phyloP scores from a whole-genome alignment of 2,113 vertebrate genomes.

The Balaeniceps rex region DNA sequence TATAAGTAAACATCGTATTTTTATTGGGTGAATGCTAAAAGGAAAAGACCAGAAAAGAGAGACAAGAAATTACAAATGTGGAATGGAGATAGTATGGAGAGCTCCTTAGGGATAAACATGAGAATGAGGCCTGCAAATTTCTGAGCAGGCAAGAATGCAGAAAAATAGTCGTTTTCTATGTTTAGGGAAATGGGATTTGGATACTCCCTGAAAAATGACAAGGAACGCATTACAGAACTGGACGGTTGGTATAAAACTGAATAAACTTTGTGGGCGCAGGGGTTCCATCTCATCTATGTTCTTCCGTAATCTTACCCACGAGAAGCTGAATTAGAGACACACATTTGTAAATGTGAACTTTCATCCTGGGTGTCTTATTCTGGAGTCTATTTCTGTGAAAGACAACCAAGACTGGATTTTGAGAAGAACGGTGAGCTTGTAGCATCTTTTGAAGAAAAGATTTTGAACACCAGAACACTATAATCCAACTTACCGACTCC shows the following conservation, averaged over 20 bases:
- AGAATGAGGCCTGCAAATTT: neutral
- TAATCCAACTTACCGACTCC: neutral
- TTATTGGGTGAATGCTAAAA: neutral
- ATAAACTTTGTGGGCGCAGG: neutral
- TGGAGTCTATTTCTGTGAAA: neutral
- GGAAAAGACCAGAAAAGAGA: neutral
- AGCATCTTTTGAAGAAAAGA: neutral
- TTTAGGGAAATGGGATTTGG: neutral
- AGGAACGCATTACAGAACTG: neutral
- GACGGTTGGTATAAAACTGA: neutral
- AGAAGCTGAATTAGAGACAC: neutral
- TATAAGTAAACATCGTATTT: neutral
- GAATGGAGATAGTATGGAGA: neutral
- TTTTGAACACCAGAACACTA: neutral
- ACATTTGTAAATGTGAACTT: neutral
- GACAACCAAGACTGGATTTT: neutral
- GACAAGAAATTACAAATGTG: fast-evolving
- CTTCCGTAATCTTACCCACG: neutral
- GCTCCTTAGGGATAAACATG: neutral
- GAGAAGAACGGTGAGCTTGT: neutral
- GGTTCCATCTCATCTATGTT: neutral
- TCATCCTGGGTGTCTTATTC: neutral
- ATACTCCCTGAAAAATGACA: neutral
- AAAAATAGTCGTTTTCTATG: neutral
- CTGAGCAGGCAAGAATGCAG: neutral